Evolutionary conservation across 2,797 vertebrate genomes (phyloP), one percentile per base, ranked within the genome.

Genomic region (Hybognathus amarus): DNA sequence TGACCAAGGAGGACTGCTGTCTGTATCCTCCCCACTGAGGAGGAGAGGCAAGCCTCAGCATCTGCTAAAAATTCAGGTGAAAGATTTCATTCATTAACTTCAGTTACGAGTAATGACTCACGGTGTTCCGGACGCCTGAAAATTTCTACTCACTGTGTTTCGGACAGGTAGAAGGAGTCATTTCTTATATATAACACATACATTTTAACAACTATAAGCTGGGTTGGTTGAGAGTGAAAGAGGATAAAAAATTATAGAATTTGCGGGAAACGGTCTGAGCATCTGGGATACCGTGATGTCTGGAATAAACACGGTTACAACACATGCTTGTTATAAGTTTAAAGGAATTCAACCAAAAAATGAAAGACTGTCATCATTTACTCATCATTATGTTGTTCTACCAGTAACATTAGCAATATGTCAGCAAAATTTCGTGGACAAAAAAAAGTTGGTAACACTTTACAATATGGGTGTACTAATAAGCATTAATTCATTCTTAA

Each of bases 61-160:
- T 84, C 93, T 96, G 81, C 92, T 99, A 73, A 97, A 98, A 93
- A 95, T 99, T 0, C 97, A 99, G 97, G 98, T 97, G 91, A 84
- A 42, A 17, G 22, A 61, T 75, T 40, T 47, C 45, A 52, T 7
- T 47, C 33, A n/a, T 81, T 27, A 6, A 50, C 33, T 64, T 74
- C 56, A 64, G 27, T 36, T 81, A 66, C 1, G 15, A 67, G 68
- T 63, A 27, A 20, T 18, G 30, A 33, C 30, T 33, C 30, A 33
- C 30, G 30, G 30, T 33, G 30, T 33, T 33, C 30, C 30, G 30
- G 30, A 3, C 30, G 30, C 30, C n/a, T 33, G 30, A 33, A n/a
- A 33, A 33, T 33, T 33, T 33, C 30, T 33, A 33, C 30, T 33
- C 30, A 33, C 30, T 33, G 30, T 33, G 30, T 33, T 33, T 33